Evolutionary conservation across 2,113 vertebrate species (phyloP).

Genomic region (Psilopsiagon aurifrons): DNA sequence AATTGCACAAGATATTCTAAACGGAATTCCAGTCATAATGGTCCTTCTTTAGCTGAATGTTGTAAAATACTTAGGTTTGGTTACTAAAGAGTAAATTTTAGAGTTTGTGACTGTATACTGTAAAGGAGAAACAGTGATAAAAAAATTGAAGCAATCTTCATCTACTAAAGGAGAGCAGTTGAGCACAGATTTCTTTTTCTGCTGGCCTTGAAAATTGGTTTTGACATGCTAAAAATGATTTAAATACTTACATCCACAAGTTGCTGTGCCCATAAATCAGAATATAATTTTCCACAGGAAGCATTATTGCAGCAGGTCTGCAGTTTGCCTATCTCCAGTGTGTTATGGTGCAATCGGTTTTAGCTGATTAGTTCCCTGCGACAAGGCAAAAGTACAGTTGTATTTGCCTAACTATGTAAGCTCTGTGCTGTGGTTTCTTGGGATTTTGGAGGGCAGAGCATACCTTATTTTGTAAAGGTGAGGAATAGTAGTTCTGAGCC

Average conservation of each 20-base stretch:
- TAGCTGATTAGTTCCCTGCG: not conserved
- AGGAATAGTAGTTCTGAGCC: not conserved
- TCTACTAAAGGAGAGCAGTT: not conserved
- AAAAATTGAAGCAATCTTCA: not conserved
- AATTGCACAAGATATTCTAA: not conserved
- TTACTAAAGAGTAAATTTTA: not conserved
- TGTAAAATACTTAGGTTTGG: not conserved
- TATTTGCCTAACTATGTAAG: not conserved
- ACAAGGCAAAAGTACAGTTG: not conserved
- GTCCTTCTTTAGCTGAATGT: not conserved
- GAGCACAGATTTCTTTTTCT: not conserved
- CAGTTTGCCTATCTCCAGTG: not conserved
- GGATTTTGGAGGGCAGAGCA: not conserved
- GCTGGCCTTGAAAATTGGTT: not conserved
- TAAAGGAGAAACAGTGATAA: fast-evolving
- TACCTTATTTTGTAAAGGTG: not conserved
- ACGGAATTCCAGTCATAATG: not conserved
- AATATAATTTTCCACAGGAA: not conserved
- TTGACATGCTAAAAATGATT: not conserved
- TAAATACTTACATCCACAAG: not conserved
- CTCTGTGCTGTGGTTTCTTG: not conserved
- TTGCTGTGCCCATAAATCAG: not conserved
- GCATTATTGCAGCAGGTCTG: not conserved
- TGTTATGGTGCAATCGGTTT: not conserved
- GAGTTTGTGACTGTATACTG: not conserved